Percentiles rank a stretch among this genome's conserved stretches.
Evolutionary conservation across 2,113 vertebrate species (phyloP).

Genomic region (Ammospiza nelsoni): DNA sequence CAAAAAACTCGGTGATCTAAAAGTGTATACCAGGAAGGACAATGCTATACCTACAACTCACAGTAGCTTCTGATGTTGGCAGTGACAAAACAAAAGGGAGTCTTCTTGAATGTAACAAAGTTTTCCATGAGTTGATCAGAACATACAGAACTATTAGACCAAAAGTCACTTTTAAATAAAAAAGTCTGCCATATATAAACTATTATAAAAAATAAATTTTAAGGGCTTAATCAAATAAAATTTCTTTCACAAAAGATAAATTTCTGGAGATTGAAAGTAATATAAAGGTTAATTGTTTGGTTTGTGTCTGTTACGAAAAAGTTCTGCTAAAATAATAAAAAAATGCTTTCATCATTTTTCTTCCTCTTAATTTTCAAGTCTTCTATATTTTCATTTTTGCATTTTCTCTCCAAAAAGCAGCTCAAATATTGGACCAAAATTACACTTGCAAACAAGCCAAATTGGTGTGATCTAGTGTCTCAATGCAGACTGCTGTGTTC

Average conservation of each 20-base stretch:
- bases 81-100: not conserved
- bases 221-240: not conserved
- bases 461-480: rapidly evolving
- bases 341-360: not conserved
- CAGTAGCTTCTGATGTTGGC: not conserved
- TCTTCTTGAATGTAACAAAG: not conserved
- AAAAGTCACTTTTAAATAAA: not conserved
- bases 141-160: not conserved
- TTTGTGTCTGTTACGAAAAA: not conserved
- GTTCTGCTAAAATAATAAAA: not conserved
- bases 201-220: not conserved
- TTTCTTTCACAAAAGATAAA: not conserved
- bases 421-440: not conserved
- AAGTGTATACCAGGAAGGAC: not conserved
- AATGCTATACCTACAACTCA: not conserved
- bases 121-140: not conserved
- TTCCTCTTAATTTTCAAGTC: not conserved
- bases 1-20: not conserved
- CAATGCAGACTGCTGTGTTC: not conserved
- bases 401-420: not conserved
- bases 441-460: not conserved
- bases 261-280: not conserved
- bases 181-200: not conserved
- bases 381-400: not conserved
- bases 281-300: not conserved